Percentiles rank a stretch among this genome's conserved stretches.
These are phyloP conservation scores for Nyctereutes procyonoides DNA, from an alignment of 2,113 vertebrate species.

Conservation along the genomic window DNA sequence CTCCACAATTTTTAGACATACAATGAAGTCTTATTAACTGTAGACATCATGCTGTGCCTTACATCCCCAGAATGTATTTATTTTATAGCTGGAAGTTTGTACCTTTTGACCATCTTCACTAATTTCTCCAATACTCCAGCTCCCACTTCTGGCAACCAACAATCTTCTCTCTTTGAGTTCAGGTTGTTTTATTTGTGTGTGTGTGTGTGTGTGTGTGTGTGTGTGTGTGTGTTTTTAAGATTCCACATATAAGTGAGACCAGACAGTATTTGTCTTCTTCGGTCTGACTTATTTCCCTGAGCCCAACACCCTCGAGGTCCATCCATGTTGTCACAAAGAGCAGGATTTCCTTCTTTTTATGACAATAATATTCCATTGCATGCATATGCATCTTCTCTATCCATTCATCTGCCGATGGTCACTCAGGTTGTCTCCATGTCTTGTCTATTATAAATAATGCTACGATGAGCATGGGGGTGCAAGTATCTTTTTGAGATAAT, in stretches of 20 bases:
- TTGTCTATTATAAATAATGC: neutral
- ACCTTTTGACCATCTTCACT: neutral
- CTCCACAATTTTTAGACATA: neutral
- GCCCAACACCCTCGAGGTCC: neutral
- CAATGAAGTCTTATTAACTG: neutral
- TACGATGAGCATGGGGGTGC: neutral
- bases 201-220: too few relatives aligned
- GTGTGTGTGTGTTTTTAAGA: too few relatives aligned
- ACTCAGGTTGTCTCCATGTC: neutral
- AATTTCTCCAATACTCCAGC: neutral
- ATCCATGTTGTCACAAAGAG: neutral
- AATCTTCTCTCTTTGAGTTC: neutral
- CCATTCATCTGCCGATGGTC: neutral
- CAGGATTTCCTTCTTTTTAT: neutral
- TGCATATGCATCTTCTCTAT: too few relatives aligned
- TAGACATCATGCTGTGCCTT: neutral
- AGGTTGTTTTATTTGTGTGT: neutral
- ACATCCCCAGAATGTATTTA: neutral
- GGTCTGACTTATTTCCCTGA: neutral
- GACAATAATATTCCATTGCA: neutral
- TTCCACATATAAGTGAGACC: neutral
- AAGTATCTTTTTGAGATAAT: neutral
- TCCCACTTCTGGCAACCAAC: neutral
- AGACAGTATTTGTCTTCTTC: neutral
- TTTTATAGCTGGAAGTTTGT: neutral